Evolutionary conservation across 2,888 invertebrate species (phyloP), one percentile per base, ranked within the genome.

Genomic region (Galerucella nymphaeae): DNA sequence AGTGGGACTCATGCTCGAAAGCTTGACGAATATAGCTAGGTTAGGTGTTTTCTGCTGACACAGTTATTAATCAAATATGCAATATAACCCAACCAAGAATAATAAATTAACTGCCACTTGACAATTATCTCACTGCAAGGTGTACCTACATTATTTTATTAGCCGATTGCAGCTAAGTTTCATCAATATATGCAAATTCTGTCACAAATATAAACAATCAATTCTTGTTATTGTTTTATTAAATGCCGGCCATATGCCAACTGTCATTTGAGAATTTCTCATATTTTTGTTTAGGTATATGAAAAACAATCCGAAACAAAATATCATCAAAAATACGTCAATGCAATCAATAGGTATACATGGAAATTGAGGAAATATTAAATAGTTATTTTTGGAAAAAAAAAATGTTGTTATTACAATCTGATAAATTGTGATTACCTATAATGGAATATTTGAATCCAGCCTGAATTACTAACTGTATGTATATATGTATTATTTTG

Each of bases 181-280:
- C 30, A 38, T 18, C 0, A 16, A 18, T 53, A 53, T 53, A 18
- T 53, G 18, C 18, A 16, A 45, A 53, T 53, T 50, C 16, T n/a
- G n/a, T 50, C n/a, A 50, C 50, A 50, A 50, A 50, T 50, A 50
- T 50, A 50, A 50, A n/a, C 10, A 53, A 53, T 53, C 53, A 10
- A 10, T 6, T 16, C 9, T 18, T 18, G 16, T 53, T 53, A 53
- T 53, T 53, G 9, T 53, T 53, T 53, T n/a, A 48, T 48, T n/a
- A 48, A 2, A 18, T 18, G 18, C 16, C 18, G 53, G 53, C 53
- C 53, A 18, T 53, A 53, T 53, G 53, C 18, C 53, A 53, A 18
- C 2, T 53, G 18, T 48, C 53, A 53, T 48, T n/a, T 53, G 53
- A 8, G 4, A 53, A 53, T 53, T 53, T 53, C 16, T 53, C 18